phyloP scores from a whole-genome alignment of 2,888 invertebrate genomes.

The Vesta saturnalis region DNA sequence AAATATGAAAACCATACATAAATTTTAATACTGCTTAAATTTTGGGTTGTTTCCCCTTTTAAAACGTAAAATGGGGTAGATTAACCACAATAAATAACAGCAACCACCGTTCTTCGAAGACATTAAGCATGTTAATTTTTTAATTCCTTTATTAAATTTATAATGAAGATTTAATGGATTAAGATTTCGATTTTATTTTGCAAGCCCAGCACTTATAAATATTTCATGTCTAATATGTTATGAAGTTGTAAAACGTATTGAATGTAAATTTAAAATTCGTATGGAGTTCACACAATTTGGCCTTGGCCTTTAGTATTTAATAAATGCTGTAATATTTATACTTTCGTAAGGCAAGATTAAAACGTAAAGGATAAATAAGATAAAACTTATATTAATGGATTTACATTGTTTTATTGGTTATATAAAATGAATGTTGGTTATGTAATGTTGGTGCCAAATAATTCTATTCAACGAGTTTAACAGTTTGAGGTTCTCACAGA shows the following conservation, averaged over 20 bases:
- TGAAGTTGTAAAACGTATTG: neutral
- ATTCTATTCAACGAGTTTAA: constrained; percentile 47
- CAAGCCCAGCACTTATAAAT: neutral
- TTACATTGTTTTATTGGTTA: constrained; percentile 15
- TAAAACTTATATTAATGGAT: neutral
- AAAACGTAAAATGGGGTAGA: constrained; percentile 6
- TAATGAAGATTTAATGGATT: constrained; percentile 6
- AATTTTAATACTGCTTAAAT: neutral
- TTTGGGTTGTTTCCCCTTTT: neutral
- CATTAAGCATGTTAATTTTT: constrained; percentile 6
- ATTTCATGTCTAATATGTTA: too few relatives aligned
- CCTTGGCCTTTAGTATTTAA: too few relatives aligned
- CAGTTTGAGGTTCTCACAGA: constrained; percentile 52
- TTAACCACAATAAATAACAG: neutral
- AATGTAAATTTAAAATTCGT: too few relatives aligned
- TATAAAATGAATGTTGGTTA: constrained; percentile 32
- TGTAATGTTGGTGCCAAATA: constrained; percentile 38
- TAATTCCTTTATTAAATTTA: constrained; percentile 7
- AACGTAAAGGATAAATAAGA: too few relatives aligned
- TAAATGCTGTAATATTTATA: too few relatives aligned
- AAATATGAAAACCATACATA: constrained; percentile 1
- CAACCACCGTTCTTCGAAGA: neutral
- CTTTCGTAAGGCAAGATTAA: too few relatives aligned
- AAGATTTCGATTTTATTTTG: neutral
- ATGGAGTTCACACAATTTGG: too few relatives aligned